Evolutionary conservation across 1,140 invertebrate species (phyloP).

Genomic region (Drosophila repletoides): DNA sequence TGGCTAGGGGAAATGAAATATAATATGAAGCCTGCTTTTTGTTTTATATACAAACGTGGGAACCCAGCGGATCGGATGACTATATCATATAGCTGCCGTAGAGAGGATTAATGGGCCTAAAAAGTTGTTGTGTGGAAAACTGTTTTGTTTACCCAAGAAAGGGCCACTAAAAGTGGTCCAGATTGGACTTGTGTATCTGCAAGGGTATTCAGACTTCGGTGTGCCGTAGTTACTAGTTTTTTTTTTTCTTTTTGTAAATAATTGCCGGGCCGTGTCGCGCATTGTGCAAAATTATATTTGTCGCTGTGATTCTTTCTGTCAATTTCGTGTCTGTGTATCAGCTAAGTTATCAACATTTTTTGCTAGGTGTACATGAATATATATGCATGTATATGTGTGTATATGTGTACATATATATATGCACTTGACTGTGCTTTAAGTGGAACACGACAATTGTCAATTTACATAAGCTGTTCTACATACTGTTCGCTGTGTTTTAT

Average conservation of each 20-base stretch:
- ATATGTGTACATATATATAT: neutral
- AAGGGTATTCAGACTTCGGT: neutral
- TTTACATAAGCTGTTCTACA: conserved; percentile 44
- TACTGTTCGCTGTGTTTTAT: neutral
- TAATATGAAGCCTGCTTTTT: too few species aligned
- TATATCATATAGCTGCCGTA: too few species aligned
- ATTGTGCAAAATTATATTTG: conserved; percentile 49
- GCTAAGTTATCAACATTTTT: conserved; percentile 57
- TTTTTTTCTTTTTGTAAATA: conserved; percentile 14
- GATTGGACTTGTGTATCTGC: too few species aligned
- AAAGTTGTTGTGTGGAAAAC: too few species aligned
- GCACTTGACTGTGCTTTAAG: conserved; percentile 50
- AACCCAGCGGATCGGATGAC: too few species aligned
- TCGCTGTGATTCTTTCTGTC: conserved; percentile 43
- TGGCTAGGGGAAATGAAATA: too few species aligned
- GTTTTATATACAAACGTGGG: too few species aligned
- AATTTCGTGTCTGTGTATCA: conserved; percentile 44
- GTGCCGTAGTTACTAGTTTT: neutral
- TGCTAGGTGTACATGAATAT: conserved; percentile 42
- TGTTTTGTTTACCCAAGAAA: too few species aligned
- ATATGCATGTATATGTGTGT: neutral
- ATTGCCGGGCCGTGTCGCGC: conserved; percentile 47
- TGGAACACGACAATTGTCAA: conserved; percentile 65
- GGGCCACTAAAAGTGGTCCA: too few species aligned
- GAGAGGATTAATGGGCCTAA: too few species aligned